Evolutionary conservation across 1,140 invertebrate species (phyloP).

Genomic region (Thalassaphorura encarpata): DNA sequence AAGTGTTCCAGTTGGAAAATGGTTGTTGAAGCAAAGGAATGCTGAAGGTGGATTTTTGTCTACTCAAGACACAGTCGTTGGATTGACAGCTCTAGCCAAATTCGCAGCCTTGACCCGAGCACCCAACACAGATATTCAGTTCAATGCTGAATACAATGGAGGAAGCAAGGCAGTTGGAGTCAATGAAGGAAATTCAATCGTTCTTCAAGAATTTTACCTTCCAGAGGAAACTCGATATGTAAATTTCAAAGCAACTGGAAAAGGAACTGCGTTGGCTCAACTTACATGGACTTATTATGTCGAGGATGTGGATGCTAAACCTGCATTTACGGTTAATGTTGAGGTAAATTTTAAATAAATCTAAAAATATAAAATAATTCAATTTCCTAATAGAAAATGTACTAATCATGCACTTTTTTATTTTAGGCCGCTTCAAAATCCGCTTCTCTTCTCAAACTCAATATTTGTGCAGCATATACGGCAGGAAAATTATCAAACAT

Average conservation of each 20-base stretch:
- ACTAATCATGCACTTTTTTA: too few relatives aligned
- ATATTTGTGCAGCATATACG: not conserved
- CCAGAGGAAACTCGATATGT: constrained; percentile 38
- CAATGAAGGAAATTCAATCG: constrained; percentile 13
- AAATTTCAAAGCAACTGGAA: constrained; percentile 56
- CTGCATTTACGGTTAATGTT: constrained; percentile 10
- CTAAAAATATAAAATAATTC: too few relatives aligned
- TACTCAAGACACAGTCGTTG: constrained; percentile 46
- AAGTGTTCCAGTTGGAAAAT: constrained; percentile 71
- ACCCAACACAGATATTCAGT: constrained; percentile 2
- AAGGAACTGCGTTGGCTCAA: constrained; percentile 71
- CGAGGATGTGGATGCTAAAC: constrained; percentile 56
- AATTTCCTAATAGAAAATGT: too few relatives aligned
- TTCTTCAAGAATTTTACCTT: constrained; percentile 38
- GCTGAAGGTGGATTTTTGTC: constrained; percentile 69
- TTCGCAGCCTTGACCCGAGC: constrained; percentile 8
- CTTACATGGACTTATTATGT: constrained; percentile 72
- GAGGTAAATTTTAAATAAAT: too few relatives aligned
- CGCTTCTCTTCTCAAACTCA: too few relatives aligned
- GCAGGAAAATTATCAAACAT: constrained; percentile 53
- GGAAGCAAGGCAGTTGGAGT: not conserved
- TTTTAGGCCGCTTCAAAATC: too few relatives aligned
- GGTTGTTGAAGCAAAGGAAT: constrained; percentile 73
- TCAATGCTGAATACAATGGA: constrained; percentile 1
- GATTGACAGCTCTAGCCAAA: constrained; percentile 19